Percentiles rank a stretch among this genome's conserved stretches.
Conservation (phyloP, 2,888 invertebrate genomes). For the Torymus auratus region DNA sequence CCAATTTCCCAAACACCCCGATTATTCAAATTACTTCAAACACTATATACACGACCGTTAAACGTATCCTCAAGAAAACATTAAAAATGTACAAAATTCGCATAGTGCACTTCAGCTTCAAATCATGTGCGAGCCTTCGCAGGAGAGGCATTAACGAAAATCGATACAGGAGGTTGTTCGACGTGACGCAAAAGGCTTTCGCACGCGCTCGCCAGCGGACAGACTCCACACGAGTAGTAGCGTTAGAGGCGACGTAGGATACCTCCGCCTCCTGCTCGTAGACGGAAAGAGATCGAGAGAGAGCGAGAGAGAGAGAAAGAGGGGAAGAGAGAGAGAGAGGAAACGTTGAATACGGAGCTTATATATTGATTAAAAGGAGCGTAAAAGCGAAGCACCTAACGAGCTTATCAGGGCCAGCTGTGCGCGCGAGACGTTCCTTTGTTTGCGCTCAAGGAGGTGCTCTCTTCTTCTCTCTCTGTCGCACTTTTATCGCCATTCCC, state of each 20-base stretch:
- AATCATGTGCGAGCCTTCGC: too few species aligned
- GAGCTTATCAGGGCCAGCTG: background rate
- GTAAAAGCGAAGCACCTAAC: conserved; percentile 13
- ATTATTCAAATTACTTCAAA: too few species aligned
- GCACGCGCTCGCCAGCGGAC: background rate
- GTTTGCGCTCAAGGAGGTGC: conserved; percentile 16
- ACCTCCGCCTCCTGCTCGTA: too few species aligned
- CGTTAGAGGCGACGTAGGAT: too few species aligned
- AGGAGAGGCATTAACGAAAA: background rate
- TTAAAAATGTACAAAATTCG: too few species aligned
- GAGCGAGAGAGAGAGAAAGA: too few species aligned
- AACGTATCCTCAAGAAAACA: too few species aligned
- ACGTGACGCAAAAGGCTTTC: background rate
- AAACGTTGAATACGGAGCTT: background rate
- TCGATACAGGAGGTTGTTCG: background rate
- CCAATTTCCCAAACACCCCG: too few species aligned
- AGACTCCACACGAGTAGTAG: too few species aligned
- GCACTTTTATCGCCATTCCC: conserved; percentile 6
- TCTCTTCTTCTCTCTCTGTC: background rate
- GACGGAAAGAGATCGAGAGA: too few species aligned
- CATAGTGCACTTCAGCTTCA: too few species aligned
- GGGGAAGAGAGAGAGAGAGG: background rate
- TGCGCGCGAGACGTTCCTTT: background rate
- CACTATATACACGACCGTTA: too few species aligned
- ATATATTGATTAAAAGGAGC: conserved; percentile 11